Base-by-base conservation (phyloP, 1,140 invertebrate species). In the Heliconius congener region DNA sequence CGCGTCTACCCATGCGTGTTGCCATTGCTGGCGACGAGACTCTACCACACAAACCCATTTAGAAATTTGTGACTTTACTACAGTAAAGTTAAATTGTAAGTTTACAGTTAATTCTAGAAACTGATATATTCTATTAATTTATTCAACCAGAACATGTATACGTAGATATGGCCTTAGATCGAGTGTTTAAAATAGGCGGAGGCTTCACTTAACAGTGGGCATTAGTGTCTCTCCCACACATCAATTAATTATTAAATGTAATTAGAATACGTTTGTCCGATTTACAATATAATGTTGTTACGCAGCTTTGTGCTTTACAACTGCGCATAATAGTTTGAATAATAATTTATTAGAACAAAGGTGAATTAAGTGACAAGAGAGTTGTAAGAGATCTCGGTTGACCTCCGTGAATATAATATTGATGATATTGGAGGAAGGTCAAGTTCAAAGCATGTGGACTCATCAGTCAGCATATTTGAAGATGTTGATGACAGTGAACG, bases 161-260 rank as follows among this genome's bases (percentile, higher is more conserved):
- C 30, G 11, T 6, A 66, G 27, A 27, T 23, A 27, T 5, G 27
- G 13, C 13, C n/a, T 66, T 66, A 66, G 3, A 66, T 30, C 23
- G 9, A 66, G 60, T 66, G 60, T 30, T 66, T n/a, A 70, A 76
- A 76, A 71, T 70, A 70, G 60, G 60, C 66, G 30, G 55, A 66
- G 66, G 66, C 16, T 55, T 76, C 42, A 71, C 39, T 46, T 42
- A 42, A 76, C 74, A 50, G 60, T 76, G 57, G 39, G 19, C n/a
- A 71, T 70, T 70, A 76, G 66, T 70, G 60, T 76, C 74, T 30
- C 60, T 39, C 66, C 19, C 39, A 75, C 52, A 76, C 60, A 70
- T 50, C 39, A 71, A 76, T 76, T 76, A 76, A 76, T 76, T 71
- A 13, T 71, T 66, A 39, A 71, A 76, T 50, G n/a, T 27, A 76